Evolutionary conservation across 2,888 invertebrate genomes (phyloP).

Genomic region (Augiades crinisus): DNA sequence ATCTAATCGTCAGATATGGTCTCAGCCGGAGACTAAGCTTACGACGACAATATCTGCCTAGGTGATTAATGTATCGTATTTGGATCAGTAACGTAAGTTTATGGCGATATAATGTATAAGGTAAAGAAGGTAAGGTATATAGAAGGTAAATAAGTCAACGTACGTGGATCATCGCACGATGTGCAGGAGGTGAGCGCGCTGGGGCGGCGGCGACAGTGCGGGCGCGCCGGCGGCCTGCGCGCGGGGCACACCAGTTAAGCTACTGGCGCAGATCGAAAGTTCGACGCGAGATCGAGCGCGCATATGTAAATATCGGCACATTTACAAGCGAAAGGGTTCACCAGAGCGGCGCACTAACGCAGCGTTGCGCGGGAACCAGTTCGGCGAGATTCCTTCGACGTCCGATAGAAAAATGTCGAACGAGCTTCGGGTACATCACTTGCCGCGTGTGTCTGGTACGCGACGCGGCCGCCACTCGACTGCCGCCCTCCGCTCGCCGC

Average conservation of each 20-base stretch:
- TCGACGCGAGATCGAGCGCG: conserved; percentile 76
- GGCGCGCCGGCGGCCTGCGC: conserved; percentile 48
- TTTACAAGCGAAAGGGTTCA: conserved; percentile 82
- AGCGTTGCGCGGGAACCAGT: conserved; percentile 83
- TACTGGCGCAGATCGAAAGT: conserved; percentile 79
- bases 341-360: conserved; percentile 80
- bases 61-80: too few relatives aligned
- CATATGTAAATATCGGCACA: conserved; percentile 82
- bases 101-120: not conserved
- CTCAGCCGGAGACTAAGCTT: too few relatives aligned
- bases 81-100: not conserved
- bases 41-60: too few relatives aligned
- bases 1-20: too few relatives aligned
- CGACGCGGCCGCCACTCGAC: conserved; percentile 74
- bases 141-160: conserved; percentile 44
- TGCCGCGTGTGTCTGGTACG: conserved; percentile 69
- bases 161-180: conserved; percentile 76
- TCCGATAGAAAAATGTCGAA: conserved; percentile 83
- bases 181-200: conserved; percentile 61
- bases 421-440: conserved; percentile 69
- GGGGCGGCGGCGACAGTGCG: conserved; percentile 54
- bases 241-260: conserved; percentile 58
- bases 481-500: conserved; percentile 75
- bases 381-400: conserved; percentile 84
- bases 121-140: conserved; percentile 1